Conservation (phyloP, 2,797 vertebrate genomes). For the Sebastes matsubarae region DNA sequence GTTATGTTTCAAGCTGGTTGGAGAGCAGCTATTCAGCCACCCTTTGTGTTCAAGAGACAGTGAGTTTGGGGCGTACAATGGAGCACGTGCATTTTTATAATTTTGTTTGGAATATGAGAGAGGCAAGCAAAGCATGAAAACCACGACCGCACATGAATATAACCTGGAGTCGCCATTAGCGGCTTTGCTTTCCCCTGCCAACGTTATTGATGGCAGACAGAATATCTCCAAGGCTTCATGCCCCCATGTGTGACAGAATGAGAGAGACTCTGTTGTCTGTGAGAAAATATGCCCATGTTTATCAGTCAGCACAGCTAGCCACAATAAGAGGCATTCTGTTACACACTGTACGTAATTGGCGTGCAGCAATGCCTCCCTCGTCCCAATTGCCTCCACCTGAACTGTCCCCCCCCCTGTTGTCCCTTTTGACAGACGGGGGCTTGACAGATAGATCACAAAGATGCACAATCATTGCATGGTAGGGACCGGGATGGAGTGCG, state of each 20-base stretch:
- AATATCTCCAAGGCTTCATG: slow-evolving; percentile 68
- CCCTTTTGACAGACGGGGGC: slow-evolving; percentile 68
- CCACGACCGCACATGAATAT: slow-evolving; percentile 21
- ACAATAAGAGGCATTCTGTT: slow-evolving; percentile 58
- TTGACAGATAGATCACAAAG: slow-evolving; percentile 79
- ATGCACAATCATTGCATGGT: slow-evolving; percentile 80
- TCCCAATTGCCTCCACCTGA: slow-evolving; percentile 54
- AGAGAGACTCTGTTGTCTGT: slow-evolving; percentile 36
- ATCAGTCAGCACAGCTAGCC: slow-evolving; percentile 61
- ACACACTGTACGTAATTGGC: slow-evolving; percentile 61
- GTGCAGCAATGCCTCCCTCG: slow-evolving; percentile 44
- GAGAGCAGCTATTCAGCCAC: background rate
- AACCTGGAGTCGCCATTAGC: slow-evolving; percentile 63
- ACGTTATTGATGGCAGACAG: slow-evolving; percentile 68
- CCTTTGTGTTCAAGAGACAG: background rate
- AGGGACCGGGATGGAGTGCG: slow-evolving; percentile 72
- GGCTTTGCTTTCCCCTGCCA: slow-evolving; percentile 57
- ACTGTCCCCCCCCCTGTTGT: slow-evolving; percentile 59
- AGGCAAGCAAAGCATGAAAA: background rate
- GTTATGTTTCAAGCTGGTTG: background rate
- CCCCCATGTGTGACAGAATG: slow-evolving; percentile 61
- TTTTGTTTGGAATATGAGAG: slow-evolving; percentile 40
- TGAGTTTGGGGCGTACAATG: background rate
- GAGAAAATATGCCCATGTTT: slow-evolving; percentile 62
- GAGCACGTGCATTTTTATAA: slow-evolving; percentile 16